phyloP scores from a whole-genome alignment of 2,888 invertebrate genomes.

The Drosophila nigritarsus region DNA sequence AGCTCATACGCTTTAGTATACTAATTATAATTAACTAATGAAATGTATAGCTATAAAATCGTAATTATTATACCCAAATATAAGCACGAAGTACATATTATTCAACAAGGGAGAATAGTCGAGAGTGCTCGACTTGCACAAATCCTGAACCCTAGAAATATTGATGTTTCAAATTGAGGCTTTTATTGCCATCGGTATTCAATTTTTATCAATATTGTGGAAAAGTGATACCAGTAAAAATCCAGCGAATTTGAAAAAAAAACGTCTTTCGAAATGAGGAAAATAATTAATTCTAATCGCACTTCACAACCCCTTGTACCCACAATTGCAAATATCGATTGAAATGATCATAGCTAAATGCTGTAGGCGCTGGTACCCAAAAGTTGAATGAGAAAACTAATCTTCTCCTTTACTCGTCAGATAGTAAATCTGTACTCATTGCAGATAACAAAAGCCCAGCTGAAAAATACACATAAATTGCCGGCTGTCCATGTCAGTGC shows the following conservation, averaged over 20 bases:
- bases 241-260: too few species aligned
- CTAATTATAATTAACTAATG: not conserved
- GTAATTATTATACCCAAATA: not conserved
- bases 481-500: not conserved
- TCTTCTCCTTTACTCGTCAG: too few species aligned
- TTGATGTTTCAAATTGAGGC: not conserved
- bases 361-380: not conserved
- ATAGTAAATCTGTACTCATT: not conserved
- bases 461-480: not conserved
- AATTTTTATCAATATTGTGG: not conserved
- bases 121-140: not conserved
- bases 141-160: not conserved
- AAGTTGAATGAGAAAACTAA: not conserved
- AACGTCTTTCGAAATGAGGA: not conserved
- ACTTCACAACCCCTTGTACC: not conserved
- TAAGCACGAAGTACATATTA: not conserved
- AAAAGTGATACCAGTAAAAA: not conserved
- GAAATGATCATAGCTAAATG: not conserved
- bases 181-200: not conserved
- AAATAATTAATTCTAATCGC: not conserved
- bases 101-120: not conserved
- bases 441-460: not conserved
- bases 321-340: not conserved
- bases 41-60: not conserved
- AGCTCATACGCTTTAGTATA: not conserved